These are phyloP conservation scores for Oryzias woworae DNA, from an alignment of 2,113 vertebrate species.

Conservation along the genomic window DNA sequence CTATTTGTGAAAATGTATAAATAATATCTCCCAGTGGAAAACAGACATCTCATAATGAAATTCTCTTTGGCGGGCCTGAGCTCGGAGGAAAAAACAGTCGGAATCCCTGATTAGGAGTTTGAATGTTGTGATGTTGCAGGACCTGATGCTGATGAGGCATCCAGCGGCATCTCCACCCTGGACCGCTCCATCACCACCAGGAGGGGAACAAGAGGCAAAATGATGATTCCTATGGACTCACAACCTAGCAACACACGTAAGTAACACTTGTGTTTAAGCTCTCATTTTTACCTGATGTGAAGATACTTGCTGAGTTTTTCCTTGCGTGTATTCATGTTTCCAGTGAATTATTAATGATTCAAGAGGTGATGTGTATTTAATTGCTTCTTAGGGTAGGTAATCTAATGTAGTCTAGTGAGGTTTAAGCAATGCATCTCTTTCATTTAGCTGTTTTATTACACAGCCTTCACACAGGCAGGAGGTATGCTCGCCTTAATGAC, in stretches of 20 bases:
- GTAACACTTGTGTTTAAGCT: constrained; percentile 9
- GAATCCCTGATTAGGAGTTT: not conserved
- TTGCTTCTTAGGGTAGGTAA: too few species aligned
- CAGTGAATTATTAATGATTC: too few species aligned
- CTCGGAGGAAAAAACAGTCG: not conserved
- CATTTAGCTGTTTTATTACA: too few species aligned
- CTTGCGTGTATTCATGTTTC: too few species aligned
- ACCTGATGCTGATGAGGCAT: constrained; percentile 85
- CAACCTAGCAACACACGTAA: constrained; percentile 89
- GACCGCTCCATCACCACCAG: constrained; percentile 87
- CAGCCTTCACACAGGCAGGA: too few species aligned
- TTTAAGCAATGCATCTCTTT: too few species aligned
- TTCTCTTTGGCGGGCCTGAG: not conserved
- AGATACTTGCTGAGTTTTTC: too few species aligned
- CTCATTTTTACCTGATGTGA: not conserved
- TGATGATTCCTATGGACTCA: constrained; percentile 95
- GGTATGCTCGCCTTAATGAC: too few species aligned
- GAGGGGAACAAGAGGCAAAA: constrained; percentile 86
- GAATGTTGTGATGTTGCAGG: constrained; percentile 58
- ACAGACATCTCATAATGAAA: not conserved
- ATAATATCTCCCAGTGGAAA: not conserved
- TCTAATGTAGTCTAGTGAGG: too few species aligned
- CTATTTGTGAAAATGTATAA: not conserved
- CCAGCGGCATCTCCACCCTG: constrained; percentile 88
- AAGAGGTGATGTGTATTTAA: too few species aligned